Percentiles rank a stretch among this genome's conserved stretches.
phyloP scores from a whole-genome alignment of 2,888 invertebrate genomes.

The Rhaphigaster nebulosa region DNA sequence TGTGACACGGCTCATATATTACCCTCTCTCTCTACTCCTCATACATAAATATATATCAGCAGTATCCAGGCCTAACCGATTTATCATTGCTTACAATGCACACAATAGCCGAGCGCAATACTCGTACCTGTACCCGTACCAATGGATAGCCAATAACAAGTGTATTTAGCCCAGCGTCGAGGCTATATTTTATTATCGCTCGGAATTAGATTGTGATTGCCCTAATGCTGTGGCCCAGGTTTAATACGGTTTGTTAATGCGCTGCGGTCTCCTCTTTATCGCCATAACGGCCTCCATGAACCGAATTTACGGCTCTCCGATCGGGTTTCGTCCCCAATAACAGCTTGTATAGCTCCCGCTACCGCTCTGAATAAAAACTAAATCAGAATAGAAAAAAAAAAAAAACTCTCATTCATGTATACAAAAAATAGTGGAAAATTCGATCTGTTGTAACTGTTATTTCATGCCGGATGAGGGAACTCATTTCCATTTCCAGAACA shows the following conservation, averaged over 20 bases:
- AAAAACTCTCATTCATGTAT: background rate
- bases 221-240: conserved; percentile 50
- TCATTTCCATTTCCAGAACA: conserved; percentile 28
- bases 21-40: background rate
- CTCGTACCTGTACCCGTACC: background rate
- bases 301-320: conserved; percentile 28
- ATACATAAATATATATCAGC: conserved; percentile 46
- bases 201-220: conserved; percentile 54
- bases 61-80: conserved; percentile 5
- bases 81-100: conserved; percentile 7
- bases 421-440: background rate
- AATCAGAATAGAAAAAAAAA: background rate
- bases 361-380: conserved; percentile 19
- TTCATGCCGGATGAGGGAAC: background rate
- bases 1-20: conserved; percentile 29
- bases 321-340: background rate
- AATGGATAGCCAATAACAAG: conserved; percentile 52
- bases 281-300: conserved; percentile 52
- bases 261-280: conserved; percentile 50
- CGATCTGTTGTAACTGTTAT: conserved; percentile 6
- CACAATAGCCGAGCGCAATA: conserved; percentile 1
- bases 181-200: conserved; percentile 47
- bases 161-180: background rate
- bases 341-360: background rate
- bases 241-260: conserved; percentile 49